Base-by-base conservation (phyloP, 2,113 vertebrate genomes). In the Siphamia tubifer region DNA sequence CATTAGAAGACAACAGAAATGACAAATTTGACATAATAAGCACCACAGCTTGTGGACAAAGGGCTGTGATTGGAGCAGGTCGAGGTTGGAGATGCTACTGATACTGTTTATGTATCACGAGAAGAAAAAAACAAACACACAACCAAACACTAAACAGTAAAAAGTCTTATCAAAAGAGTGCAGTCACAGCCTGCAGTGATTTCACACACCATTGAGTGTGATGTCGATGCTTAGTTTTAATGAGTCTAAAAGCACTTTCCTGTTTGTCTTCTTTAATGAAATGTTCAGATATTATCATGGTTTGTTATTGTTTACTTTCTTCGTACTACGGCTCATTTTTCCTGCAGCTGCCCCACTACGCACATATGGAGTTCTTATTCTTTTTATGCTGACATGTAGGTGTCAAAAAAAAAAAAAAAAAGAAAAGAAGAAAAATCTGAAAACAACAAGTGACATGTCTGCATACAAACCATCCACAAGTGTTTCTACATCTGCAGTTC, bases 141-240 rank as follows among this genome's bases (percentile, higher is more conserved):
- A 31, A 35, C 42, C 31, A 11, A n/a, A 0, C 48, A 19, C 40
- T n/a, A 34, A 21, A 67, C 34, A 47, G 15, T 62, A 24, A 48
- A 40, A 25, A n/a, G n/a, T 74, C 60, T 70, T 62, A 71, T 82
- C 51, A 57, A 38, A n/a, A 47, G 32, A 43, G 51, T 0, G 27
- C 53, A 53, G 23, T 49, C 31, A 19, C 7, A 38, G 31, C 45
- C 21, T 42, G 23, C 25, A 16, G 44, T 56, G 39, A 43, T 71
- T 56, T 42, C 35, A 56, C 31, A 23, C 35, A 31, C 61, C 2
- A 6, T 28, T 13, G 24, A 55, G 27, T 44, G 16, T 66, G 16
- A 3, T 13, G 3, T 23, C 42, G 21, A 28, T 24, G 9, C 24
- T 38, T 54, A 11, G 2, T 54, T 61, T 72, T 43, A 40, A 64